phyloP scores from a whole-genome alignment of 2,888 invertebrate species.

The Netelia virgata region DNA sequence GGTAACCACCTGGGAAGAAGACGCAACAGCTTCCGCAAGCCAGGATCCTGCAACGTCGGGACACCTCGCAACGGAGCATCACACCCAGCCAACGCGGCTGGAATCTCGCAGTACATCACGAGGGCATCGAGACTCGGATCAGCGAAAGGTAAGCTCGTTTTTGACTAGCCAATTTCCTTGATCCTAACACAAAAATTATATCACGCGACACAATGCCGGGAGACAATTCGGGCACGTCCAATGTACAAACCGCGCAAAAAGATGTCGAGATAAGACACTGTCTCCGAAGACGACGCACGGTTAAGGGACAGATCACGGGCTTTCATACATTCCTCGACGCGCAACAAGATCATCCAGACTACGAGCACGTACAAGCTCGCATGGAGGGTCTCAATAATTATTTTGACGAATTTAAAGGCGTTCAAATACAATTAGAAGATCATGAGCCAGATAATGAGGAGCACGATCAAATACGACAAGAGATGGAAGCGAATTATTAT shows the following conservation, averaged over 20 bases:
- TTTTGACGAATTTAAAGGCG: conserved; percentile 42
- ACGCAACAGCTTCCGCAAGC: too few species aligned
- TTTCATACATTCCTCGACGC: neutral
- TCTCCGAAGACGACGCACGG: neutral
- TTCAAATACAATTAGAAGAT: conserved; percentile 25
- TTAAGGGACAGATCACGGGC: neutral
- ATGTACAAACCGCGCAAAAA: neutral
- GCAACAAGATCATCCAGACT: neutral
- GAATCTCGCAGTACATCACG: neutral
- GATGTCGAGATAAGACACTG: neutral
- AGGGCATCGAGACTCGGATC: conserved; percentile 16
- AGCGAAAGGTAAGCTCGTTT: conserved; percentile 34
- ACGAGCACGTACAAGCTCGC: conserved; percentile 26
- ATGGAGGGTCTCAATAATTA: conserved; percentile 13
- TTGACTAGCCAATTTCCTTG: conserved; percentile 28
- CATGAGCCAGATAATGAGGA: conserved; percentile 30
- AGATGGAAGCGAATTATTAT: conserved; percentile 25
- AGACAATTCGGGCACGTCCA: neutral
- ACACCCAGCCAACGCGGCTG: too few species aligned
- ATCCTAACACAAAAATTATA: neutral
- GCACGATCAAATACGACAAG: conserved; percentile 1
- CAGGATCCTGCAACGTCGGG: too few species aligned
- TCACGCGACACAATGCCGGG: neutral
- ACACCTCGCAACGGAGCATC: too few species aligned
- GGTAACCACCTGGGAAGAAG: too few species aligned